Evolutionary conservation across 23 tunicate genomes (phyloP).

Genomic region (Diplosoma virens): DNA sequence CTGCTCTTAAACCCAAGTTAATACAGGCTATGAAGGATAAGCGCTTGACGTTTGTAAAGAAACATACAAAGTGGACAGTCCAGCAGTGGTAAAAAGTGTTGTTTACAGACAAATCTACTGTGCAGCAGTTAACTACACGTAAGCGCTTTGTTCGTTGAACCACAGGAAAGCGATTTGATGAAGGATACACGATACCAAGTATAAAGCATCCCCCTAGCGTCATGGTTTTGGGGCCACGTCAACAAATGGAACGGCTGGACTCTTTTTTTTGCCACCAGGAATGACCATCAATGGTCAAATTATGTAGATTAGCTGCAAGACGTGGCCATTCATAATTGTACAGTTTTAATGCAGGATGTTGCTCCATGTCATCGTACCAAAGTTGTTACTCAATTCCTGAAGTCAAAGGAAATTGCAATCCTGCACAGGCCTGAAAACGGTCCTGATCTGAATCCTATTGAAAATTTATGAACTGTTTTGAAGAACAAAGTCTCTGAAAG

Average conservation of each 20-base stretch:
- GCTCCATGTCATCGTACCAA: constrained; percentile 31
- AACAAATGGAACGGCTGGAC: constrained; percentile 21
- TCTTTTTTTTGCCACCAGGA: constrained; percentile 31
- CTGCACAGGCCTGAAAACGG: constrained; percentile 25
- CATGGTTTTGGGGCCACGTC: too few species aligned
- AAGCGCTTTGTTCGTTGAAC: constrained; percentile 20
- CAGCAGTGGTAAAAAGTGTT: constrained; percentile 23
- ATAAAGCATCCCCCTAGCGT: constrained; percentile 32
- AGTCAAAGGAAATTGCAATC: constrained; percentile 15
- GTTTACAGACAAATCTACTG: constrained; percentile 11
- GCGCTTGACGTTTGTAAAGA: constrained; percentile 24
- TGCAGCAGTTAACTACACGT: constrained; percentile 25
- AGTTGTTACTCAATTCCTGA: constrained; percentile 13
- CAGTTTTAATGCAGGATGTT: background rate
- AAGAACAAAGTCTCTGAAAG: constrained; percentile 28
- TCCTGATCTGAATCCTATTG: constrained; percentile 22
- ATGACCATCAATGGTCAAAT: background rate
- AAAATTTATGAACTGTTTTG: constrained; percentile 22
- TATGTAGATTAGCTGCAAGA: constrained; percentile 2
- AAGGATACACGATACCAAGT: background rate
- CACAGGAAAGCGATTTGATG: constrained; percentile 23
- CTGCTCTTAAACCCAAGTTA: constrained; percentile 7
- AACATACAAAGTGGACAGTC: constrained; percentile 21
- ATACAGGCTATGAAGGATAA: constrained; percentile 22
- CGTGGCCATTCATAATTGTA: constrained; percentile 32